Evolutionary conservation across 2,888 invertebrate genomes (phyloP), one percentile per base, ranked within the genome.

Genomic region (Xestia ashworthii): DNA sequence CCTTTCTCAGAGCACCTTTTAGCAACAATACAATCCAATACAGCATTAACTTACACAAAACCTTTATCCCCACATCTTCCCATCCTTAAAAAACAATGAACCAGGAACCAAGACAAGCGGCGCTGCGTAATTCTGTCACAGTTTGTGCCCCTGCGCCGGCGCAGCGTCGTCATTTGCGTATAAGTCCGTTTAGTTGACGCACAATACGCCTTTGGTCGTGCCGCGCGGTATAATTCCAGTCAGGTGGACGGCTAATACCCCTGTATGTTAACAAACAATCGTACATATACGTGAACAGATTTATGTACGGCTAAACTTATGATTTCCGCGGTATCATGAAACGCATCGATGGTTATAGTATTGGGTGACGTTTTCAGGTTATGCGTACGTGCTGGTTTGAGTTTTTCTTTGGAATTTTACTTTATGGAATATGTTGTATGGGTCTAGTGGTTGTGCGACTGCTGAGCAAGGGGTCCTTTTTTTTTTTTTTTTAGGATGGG

Each of bases 141-240:
- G 64, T 76, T 60, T 62, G 69, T 80, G 78, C 80, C 78, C 74
- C 71, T 25, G 68, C 78, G 82, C 74, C 60, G 25, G 74, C 81
- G 86, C 83, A 78, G 64, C 83, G 81, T 74, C 83, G 82, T 87
- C 88, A 88, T 88, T 88, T 88, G 87, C 87, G 83, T 88, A 88
- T 68, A 82, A 84, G 83, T 78, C 81, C 66, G 87, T 50, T 78
- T 64, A 69, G 64, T 86, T 87, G 87, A 88, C 88, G 88, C 81
- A 88, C 87, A 88, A 88, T 88, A 85, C 71, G 41, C 76, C 87
- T 87, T 88, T 88, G 87, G 67, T 78, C 69, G 55, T 65, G 85
- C 88, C 87, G 88, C 88, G 41, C 80, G 66, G 77, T 60, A 84
- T 84, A 84, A 84, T 84, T 82, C 73, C 50, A 81, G 84, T 88